Evolutionary conservation across 2,888 invertebrate species (phyloP), one percentile per base, ranked within the genome.

Genomic region (Athalia rosae): DNA sequence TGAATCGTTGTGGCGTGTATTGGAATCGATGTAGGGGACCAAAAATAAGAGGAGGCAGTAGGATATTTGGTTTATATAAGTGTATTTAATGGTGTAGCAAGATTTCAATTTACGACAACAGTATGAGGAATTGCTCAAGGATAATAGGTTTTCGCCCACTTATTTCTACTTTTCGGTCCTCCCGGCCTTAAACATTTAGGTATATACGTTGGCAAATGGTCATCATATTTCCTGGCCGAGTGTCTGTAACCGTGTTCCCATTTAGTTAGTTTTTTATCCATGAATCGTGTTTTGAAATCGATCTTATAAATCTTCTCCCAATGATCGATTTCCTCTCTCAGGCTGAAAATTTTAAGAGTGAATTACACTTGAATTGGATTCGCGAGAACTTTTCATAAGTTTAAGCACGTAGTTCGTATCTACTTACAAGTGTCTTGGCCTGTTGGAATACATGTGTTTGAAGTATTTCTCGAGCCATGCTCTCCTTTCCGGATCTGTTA

Each of bases 301-400:
- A 95, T 93, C 88, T 96, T 95, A 87, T 96, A 97, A 80, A 97
- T 95, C 81, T 92, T 92, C 86, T 97, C 96, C 97, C 97, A 98
- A 77, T 93, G 88, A 85, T 95, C 95, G 53, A 94, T 91, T 91
- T 97, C 96, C 41, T 95, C 95, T 9, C 89, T 78, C 63, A 93
- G 89, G 28, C 92, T 90, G 41, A 76, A 82, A 58, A 67, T 58
- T 8, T 56, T 4, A 11, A 3, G 6, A 7, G 41, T 11, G 28
- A 7, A 15, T 41, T 47, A 8, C 9, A 50, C 53, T 50, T 15
- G 50, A 28, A 28, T 53, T 28, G 28, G 3, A 50, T n/a, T 47
- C 8, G 41, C 9, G 53, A n/a, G 41, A 50, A 53, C 53, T 15
- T 13, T 66, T 66, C 45, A 4, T 9, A 8, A n/a, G 15, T 28